Base-by-base conservation (phyloP, 2,888 invertebrate genomes). In the Melolontha melolontha region DNA sequence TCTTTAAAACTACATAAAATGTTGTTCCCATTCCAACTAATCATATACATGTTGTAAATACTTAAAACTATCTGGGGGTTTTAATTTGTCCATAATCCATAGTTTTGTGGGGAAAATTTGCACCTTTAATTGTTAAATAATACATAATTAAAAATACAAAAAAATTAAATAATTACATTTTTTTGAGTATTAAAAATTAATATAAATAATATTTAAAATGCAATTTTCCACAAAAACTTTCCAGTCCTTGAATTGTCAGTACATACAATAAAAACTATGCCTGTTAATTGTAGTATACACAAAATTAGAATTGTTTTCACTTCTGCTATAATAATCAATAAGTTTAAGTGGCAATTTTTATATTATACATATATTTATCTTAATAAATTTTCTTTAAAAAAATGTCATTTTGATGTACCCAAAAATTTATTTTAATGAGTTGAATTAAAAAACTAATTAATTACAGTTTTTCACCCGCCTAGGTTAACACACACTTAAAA, bases 21-120 rank as follows among this genome's bases (percentile, higher is more conserved):
- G 27, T 66, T 66, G 59, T 57, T 66, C 66, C 66, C 66, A 39
- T 57, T 66, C 59, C 59, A 57, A 66, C 66, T 66, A 66, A 57
- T 64, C 22, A 27, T 17, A 40, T 41, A 49, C 22, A 14, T 22
- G 5, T 44, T 44, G 27, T 10, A 44, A 44, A 16, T 59, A 59
- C 44, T 59, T 59, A 59, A 59, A 59, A 59, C 47, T 59, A 59
- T 17, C 14, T 12, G 14, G 59, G 57, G 57, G 57, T 57, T 57
- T 44, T 27, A 57, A n/a, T 27, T 59, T 29, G 8, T 17, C 27
- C n/a, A 4, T 4, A 44, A 44, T 44, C 44, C 12, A 2, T 14
- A 44, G n/a, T 39, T 40, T 40, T 40, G 40, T 17, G 40, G 16
- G 40, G 54, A 54, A 16, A 54, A 54, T 41, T 39, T 54, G 40